Base-by-base conservation (phyloP, 2,888 invertebrate species). In the Dasysyrphus tricinctus region DNA sequence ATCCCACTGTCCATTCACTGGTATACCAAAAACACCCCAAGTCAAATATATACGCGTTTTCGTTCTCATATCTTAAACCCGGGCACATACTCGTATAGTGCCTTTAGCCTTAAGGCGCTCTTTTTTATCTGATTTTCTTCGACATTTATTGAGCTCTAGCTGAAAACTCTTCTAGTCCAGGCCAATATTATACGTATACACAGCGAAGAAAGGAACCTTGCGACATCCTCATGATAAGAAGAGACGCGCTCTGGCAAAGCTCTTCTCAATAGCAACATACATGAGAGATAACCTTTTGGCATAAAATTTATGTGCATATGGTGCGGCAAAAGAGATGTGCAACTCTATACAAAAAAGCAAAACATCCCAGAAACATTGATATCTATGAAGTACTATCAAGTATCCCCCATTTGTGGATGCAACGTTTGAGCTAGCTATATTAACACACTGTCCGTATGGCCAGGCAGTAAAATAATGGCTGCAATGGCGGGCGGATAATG, bases 311-410 rank as follows among this genome's bases (percentile, higher is more conserved):
- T 86, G 86, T 82, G 70, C 78, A 77, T 78, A 86, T 82, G 70
- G 72, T 24, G 84, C 57, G 56, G 70, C 51, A 57, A 32, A 73
- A 16, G 47, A 73, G 61, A 85, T 54, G 44, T 49, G 49, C 54
- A 54, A 78, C 69, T 74, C 14, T 42, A 61, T 24, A 24, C 24
- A 24, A 24, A 24, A 24, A 24, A 24, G 3, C 4, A 42, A 24
- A 24, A 44, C 47, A 57, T 29, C 56, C 69, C 63, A 37, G 72
- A 24, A 82, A 67, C 82, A 86, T 82, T 86, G 86, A 86, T 86
- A 86, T 86, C 86, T 86, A 79, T 86, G 86, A 82, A 61, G 75
- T 82, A 82, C 86, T 86, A 86, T 86, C 86, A 75, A 67, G 86
- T 81, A 86, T 86, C 82, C 82, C 51, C 86, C 82, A 75, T 86